Base-by-base conservation (phyloP, 37 sponge, comb jelly and placozoan genomes). In the Beroe forskalii region DNA sequence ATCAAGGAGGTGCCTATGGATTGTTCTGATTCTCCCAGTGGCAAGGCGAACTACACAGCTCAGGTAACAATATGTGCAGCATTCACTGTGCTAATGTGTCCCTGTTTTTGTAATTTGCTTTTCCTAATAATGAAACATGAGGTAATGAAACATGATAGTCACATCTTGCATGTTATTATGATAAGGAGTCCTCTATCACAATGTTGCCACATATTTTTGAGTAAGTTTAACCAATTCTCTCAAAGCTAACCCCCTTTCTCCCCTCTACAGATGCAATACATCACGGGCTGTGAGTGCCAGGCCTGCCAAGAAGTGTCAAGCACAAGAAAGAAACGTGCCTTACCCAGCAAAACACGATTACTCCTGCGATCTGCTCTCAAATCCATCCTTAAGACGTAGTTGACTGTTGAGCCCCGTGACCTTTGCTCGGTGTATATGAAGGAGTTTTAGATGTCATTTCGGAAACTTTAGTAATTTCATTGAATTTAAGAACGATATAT, bases 271-370 rank as follows among this genome's bases (percentile, higher is more conserved):
- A 37, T 80, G 20, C 23, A 38, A 37, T 80, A 80, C 28, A 80
- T 80, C 44, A 80, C n/a, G 30, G 3, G 4, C 1, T 80, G 86
- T 25, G 55, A 80, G 48, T 80, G 86, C 27, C 86, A 80, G 48
- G 24, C n/a, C 3, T 80, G 86, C 48, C 55, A 41, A 25, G 30
- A 17, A 44, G 55, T 80, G n/a, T 80, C 86, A 1, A 41, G 35
- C 1, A 42, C 8, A 40, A 41, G 86, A n/a, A 80, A 80, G 55
- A 80, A 80, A 48, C 23, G 86, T n/a, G 44, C 86, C 25, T n/a
- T 48, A 20, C 86, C 86, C 17, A 80, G 86, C 86, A 80, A 80
- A 25, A 80, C 86, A 12, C 86, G 86, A 80, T 42, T 80, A 25
- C 86, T 80, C 28, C 86, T 80, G 40, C 37, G 86, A 38, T 80